A percentile compares a stretch with the other conserved stretches of the same genome.
phyloP scores from a whole-genome alignment of 2,797 vertebrate species.

The Rhynchotus rufescens region DNA sequence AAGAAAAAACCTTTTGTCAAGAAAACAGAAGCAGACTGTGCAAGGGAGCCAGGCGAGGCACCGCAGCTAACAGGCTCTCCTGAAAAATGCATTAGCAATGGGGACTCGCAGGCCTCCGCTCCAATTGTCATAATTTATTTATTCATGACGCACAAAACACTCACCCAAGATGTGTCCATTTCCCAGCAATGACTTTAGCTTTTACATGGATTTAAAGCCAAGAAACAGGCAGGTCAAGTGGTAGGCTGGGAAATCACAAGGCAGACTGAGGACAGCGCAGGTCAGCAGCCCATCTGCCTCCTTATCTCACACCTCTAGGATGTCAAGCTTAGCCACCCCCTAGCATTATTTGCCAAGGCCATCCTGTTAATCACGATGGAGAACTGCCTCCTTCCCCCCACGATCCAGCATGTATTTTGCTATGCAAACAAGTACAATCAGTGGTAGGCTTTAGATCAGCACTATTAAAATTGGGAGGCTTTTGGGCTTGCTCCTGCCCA shows the following conservation, averaged over 20 bases:
- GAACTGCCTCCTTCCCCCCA: neutral
- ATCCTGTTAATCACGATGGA: neutral
- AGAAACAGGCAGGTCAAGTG: neutral
- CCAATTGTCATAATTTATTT: slow-evolving; percentile 32
- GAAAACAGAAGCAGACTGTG: neutral
- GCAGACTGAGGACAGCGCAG: neutral
- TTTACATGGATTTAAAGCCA: neutral
- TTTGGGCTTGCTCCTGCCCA: neutral
- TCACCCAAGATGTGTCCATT: neutral
- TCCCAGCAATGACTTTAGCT: neutral
- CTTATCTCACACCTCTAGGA: neutral
- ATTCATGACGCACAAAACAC: slow-evolving; percentile 1
- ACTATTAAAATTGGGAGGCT: neutral
- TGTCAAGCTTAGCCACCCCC: neutral
- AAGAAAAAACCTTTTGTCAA: neutral
- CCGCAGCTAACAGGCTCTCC: neutral
- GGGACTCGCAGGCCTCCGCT: neutral
- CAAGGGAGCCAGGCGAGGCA: neutral
- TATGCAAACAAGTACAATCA: neutral
- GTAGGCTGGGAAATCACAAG: neutral
- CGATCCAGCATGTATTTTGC: neutral
- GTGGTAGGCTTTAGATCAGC: neutral
- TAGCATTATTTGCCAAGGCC: neutral
- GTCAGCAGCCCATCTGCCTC: neutral
- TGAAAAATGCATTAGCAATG: slow-evolving; percentile 47